Evolutionary conservation across 2,797 vertebrate species (phyloP).

Genomic region (Melanotaenia trifasciata): DNA sequence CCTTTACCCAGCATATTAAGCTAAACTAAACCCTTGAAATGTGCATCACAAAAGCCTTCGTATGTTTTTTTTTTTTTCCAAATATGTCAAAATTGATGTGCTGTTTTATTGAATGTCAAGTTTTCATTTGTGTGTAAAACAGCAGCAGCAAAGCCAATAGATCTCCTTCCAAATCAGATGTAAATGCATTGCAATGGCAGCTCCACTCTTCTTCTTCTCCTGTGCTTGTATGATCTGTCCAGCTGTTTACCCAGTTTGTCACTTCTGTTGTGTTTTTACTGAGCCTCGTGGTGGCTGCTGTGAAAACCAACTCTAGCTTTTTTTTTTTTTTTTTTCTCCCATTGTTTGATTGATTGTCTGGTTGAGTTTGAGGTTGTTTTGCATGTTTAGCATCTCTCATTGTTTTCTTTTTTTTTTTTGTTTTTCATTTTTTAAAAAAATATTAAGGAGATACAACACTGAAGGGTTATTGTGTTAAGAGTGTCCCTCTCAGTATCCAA

Average conservation of each 20-base stretch:
- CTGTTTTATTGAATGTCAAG: slow-evolving; percentile 73
- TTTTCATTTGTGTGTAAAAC: slow-evolving; percentile 70
- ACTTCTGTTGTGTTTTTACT: slow-evolving; percentile 61
- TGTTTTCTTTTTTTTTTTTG: slow-evolving; percentile 32
- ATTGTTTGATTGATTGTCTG: slow-evolving; percentile 69
- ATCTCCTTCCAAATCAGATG: slow-evolving; percentile 76
- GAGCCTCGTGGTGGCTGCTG: slow-evolving; percentile 67
- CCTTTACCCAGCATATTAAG: slow-evolving; percentile 85
- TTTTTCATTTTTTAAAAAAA: slow-evolving; percentile 16
- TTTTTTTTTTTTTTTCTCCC: slow-evolving; percentile 42
- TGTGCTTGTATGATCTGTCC: slow-evolving; percentile 51
- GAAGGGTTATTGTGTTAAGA: slow-evolving; percentile 76
- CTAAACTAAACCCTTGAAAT: slow-evolving; percentile 86
- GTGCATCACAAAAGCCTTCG: slow-evolving; percentile 72
- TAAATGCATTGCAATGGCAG: slow-evolving; percentile 79
- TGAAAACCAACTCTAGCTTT: slow-evolving; percentile 66
- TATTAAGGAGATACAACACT: slow-evolving; percentile 75
- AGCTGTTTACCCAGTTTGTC: slow-evolving; percentile 45
- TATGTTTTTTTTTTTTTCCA: slow-evolving; percentile 52
- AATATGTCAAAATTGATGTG: slow-evolving; percentile 57
- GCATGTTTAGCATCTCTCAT: slow-evolving; percentile 69
- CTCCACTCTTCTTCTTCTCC: slow-evolving; percentile 71
- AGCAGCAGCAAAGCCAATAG: slow-evolving; percentile 79
- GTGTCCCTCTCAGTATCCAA: slow-evolving; percentile 59
- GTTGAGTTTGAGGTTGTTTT: slow-evolving; percentile 72